Base-by-base conservation (phyloP, 2,113 vertebrate genomes). In the Nymphicus hollandicus region DNA sequence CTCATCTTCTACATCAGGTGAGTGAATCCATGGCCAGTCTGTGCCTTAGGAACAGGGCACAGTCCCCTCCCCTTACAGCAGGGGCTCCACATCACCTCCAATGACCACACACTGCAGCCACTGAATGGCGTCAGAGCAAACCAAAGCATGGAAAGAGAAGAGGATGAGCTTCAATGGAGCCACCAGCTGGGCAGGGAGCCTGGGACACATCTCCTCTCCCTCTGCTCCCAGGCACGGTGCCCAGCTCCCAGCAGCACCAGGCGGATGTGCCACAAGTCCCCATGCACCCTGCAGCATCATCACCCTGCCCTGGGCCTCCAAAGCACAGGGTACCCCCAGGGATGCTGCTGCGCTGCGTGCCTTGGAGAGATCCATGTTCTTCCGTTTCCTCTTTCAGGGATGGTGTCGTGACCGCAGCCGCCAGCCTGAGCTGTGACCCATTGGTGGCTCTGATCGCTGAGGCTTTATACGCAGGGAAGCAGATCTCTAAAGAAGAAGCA, bases 1-100 rank as follows among this genome's bases (percentile, higher is more conserved):
- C 96, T 99, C 35, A 97, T 98, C 8, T 99, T 99, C 95, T 99
- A 99, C 92, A 97, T 99, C 56, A 99, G 98, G 99, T 99, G 94
- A 98, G 98, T n/a, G 19, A 44, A 37, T 10, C 8, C 1, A 1
- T 2, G 23, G 29, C 33, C 27, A 19, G 44, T 8, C 44, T 11
- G 47, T 1, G 0, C 35, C 14, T 58, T 14, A 49, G 63, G 28
- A 52, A n/a, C 10, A 33, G 55, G 61, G 33, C 86, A 61, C 1
- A 1, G 23, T 14, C 35, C 71, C 55, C 17, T 72, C 39, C 39
- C 60, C 25, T 10, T 12, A 3, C 1, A 2, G 29, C 44, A 33
- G 61, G 41, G 39, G 43, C 72, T 55, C 47, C 79, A 15, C 53
- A 9, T 56, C 53, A 61, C 41, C 63, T 70, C 28, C 70, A 11